Evolutionary conservation across 2,888 invertebrate genomes (phyloP), one percentile per base, ranked within the genome.

Genomic region (Sthenelais limicola): DNA sequence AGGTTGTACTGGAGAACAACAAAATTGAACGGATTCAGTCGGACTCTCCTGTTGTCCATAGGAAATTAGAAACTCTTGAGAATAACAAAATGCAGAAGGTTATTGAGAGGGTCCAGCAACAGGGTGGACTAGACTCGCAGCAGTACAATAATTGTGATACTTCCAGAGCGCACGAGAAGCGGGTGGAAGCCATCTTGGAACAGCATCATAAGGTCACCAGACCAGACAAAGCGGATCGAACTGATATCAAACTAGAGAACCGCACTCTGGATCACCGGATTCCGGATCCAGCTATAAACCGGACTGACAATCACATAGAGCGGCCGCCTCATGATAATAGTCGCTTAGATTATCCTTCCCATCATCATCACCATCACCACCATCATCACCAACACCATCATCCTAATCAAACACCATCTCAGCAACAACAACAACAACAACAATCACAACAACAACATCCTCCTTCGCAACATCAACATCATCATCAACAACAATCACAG

Each of bases 211-310:
- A 62, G 21, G 62, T 62, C 5, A 28, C 43, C 3, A 12, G 62
- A 21, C 24, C 43, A 7, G 62, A 38, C n/a, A 12, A n/a, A n/a
- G 15, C 38, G 4, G 62, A 62, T 26, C 62, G 62, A 43, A 62
- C 38, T 24, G 62, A 62, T 62, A 62, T 43, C 62, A 62, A 62
- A 38, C 62, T 38, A 26, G 62, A 62, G 24, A 62, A 62, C 38
- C 38, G 62, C 18, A 62, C 62, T 7, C 38, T 62, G 12, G 62
- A 62, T 21, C 62, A 62, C 62, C 62, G 62, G 62, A 62, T 62
- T 21, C 38, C 35, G 38, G n/a, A n/a, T n/a, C n/a, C n/a, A n/a
- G n/a, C n/a, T n/a, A n/a, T n/a, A n/a, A 35, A 62, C 62, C 62
- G 62, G 26, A 62, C 62, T n/a, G 62, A 62, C 38, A 62, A 62